These are phyloP conservation scores for Chaetorhynchus papuensis DNA, from an alignment of 2,113 vertebrate species.

Conservation along the genomic window DNA sequence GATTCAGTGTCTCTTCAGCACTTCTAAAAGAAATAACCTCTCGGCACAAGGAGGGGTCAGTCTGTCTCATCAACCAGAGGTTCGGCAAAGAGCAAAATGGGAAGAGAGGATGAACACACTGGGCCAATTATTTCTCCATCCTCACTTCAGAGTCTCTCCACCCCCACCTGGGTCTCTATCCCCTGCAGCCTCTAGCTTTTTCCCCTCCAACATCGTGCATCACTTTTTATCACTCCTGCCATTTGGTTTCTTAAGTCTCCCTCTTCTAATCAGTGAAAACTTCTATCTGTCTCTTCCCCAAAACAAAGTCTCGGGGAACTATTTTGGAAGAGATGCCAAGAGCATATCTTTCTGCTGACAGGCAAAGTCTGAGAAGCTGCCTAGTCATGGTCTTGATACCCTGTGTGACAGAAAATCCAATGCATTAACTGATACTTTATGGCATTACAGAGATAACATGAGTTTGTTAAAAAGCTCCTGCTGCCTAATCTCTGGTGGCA, in stretches of 20 bases:
- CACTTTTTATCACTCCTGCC: not conserved
- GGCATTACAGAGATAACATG: not conserved
- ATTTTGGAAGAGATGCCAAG: not conserved
- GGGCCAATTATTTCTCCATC: not conserved
- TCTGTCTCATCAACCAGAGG: not conserved
- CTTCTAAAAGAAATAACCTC: not conserved
- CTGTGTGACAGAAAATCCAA: not conserved
- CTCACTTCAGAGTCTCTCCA: not conserved
- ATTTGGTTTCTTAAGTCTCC: not conserved
- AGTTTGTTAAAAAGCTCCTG: not conserved
- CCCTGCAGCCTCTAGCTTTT: not conserved
- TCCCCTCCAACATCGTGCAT: not conserved
- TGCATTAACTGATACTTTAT: not conserved
- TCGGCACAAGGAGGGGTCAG: not conserved
- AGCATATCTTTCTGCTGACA: constrained; percentile 9
- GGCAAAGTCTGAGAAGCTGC: not conserved
- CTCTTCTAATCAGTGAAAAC: not conserved
- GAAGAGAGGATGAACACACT: not conserved
- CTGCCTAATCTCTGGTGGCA: not conserved
- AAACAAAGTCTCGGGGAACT: not conserved
- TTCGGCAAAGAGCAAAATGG: not conserved
- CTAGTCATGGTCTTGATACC: not conserved
- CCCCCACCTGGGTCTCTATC: not conserved
- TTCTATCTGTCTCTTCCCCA: not conserved
- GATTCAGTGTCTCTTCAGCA: not conserved